These are phyloP conservation scores for Tinea semifulvella DNA, from an alignment of 2,888 invertebrate species.

Conservation along the genomic window DNA sequence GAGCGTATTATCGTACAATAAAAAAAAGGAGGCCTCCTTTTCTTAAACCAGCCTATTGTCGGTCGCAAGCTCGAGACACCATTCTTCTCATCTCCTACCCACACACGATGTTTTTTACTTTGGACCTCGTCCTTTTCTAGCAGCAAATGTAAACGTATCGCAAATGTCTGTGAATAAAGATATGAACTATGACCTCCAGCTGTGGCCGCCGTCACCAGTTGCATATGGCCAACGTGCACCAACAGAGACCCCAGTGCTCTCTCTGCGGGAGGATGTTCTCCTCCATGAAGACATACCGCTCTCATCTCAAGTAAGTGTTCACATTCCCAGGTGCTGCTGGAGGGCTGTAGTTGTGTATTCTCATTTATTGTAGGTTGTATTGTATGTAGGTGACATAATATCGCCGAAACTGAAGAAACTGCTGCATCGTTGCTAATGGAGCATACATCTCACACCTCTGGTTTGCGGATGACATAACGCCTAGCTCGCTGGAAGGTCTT, in stretches of 20 bases:
- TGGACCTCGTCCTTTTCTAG: no score
- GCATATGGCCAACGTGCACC: slow-evolving; percentile 16
- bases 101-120: no score
- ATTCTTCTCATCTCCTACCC: no score
- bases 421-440: not conserved
- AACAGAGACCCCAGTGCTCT: slow-evolving; percentile 38
- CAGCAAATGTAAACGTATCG: not conserved
- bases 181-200: not conserved
- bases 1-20: no score
- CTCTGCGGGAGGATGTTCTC: slow-evolving; percentile 56
- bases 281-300: slow-evolving; percentile 48
- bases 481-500: not conserved
- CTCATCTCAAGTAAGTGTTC: slow-evolving; percentile 46
- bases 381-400: not conserved
- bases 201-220: slow-evolving; percentile 1
- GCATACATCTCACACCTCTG: not conserved
- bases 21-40: no score
- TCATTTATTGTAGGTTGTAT: no score
- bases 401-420: not conserved
- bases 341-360: no score
- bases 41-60: no score
- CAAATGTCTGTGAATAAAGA: slow-evolving; percentile 14
- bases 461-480: no score
- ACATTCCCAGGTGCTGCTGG: no score
- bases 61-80: no score